A percentile compares a stretch with the other conserved stretches of the same genome.
Evolutionary conservation across 2,888 invertebrate genomes (phyloP).

Genomic region (Trissoscelio sp.): DNA sequence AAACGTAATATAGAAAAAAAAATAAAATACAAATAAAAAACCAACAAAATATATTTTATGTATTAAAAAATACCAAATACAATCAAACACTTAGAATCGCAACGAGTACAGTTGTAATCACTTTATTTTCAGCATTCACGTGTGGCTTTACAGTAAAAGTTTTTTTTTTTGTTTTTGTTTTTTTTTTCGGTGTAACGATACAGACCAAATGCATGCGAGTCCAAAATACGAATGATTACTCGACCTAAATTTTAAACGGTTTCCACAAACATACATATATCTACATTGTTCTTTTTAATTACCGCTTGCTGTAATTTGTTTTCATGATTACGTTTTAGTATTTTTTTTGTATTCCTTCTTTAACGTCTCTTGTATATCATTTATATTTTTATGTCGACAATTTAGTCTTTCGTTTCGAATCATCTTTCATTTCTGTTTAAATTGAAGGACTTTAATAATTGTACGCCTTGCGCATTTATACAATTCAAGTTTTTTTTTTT

Average conservation of each 20-base stretch:
- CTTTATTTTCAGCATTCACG: constrained; percentile 81
- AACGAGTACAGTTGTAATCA: constrained; percentile 79
- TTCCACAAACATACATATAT: constrained; percentile 70
- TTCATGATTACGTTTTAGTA: constrained; percentile 75
- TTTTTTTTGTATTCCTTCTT: constrained; percentile 35
- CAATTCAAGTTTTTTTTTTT: constrained; percentile 65
- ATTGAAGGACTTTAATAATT: constrained; percentile 66
- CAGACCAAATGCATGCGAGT: constrained; percentile 80
- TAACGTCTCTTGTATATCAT: constrained; percentile 51
- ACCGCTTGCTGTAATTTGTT: constrained; percentile 54
- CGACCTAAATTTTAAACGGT: constrained; percentile 71
- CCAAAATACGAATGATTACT: constrained; percentile 73
- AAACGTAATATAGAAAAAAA: background rate
- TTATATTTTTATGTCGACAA: constrained; percentile 67
- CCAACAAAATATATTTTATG: constrained; percentile 6
- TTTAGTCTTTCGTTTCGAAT: constrained; percentile 62
- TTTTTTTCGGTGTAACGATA: constrained; percentile 77
- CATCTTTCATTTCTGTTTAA: constrained; percentile 63
- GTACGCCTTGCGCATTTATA: constrained; percentile 70
- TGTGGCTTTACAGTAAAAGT: constrained; percentile 81
- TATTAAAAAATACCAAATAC: constrained; percentile 25
- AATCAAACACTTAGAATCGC: too few relatives aligned
- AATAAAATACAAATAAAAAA: constrained; percentile 20
- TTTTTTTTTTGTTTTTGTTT: constrained; percentile 61
- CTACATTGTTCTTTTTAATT: constrained; percentile 64